These are phyloP conservation scores for Liposcelis brunnea DNA, from an alignment of 2,888 invertebrate species.

Conservation along the genomic window DNA sequence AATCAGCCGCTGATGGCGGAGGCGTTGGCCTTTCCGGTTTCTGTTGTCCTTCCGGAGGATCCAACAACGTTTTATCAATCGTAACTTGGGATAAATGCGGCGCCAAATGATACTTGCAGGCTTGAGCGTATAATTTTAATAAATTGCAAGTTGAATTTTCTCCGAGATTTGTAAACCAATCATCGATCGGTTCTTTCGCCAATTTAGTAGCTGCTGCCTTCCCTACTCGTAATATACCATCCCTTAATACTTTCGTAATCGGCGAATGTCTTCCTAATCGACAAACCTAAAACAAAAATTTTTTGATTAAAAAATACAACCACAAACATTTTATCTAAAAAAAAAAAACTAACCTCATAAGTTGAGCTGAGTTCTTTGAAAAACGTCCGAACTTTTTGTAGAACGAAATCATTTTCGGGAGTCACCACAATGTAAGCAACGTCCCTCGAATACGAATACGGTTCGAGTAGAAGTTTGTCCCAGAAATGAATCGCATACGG, in stretches of 20 bases:
- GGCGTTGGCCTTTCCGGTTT: constrained; percentile 29
- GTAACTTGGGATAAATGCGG: constrained; percentile 59
- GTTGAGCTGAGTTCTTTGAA: constrained; percentile 84
- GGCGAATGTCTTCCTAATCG: constrained; percentile 86
- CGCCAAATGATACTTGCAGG: constrained; percentile 56
- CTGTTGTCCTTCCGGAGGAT: constrained; percentile 37
- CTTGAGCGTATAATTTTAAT: constrained; percentile 72
- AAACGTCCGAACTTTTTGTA: constrained; percentile 63
- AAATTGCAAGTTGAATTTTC: constrained; percentile 66
- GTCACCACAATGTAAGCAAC: constrained; percentile 88
- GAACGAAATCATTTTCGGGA: constrained; percentile 75
- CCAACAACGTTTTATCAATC: constrained; percentile 53
- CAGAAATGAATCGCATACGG: constrained; percentile 88
- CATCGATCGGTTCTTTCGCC: constrained; percentile 53
- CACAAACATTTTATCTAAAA: not conserved
- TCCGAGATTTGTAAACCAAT: constrained; percentile 75
- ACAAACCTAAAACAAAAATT: constrained; percentile 40
- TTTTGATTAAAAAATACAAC: not conserved
- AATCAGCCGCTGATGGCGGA: constrained; percentile 30
- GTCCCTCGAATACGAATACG: constrained; percentile 87
- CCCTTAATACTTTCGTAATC: constrained; percentile 62
- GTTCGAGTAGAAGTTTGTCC: constrained; percentile 94
- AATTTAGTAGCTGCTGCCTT: constrained; percentile 42
- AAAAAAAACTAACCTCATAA: constrained; percentile 48
- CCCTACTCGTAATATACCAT: constrained; percentile 75